A percentile compares a stretch with the other conserved stretches of the same genome.
phyloP scores from a whole-genome alignment of 2,888 invertebrate genomes.

The Auanema sp. region DNA sequence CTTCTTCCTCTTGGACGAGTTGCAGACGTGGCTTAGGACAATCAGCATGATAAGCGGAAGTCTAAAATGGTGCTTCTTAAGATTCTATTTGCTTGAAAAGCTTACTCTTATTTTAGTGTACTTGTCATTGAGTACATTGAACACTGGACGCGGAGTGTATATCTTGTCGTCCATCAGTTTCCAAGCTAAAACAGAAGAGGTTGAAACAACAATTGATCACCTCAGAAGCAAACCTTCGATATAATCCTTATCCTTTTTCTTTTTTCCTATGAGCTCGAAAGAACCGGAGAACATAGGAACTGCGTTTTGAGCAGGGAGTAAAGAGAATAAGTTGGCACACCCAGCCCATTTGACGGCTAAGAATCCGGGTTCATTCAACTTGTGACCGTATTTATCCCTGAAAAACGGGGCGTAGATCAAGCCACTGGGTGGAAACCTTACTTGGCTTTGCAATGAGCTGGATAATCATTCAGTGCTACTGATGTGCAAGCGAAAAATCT shows the following conservation, averaged over 20 bases:
- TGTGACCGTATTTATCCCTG: constrained; percentile 13
- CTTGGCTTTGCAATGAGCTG: neutral
- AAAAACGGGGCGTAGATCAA: too few relatives aligned
- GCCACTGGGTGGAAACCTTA: neutral
- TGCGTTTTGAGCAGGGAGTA: neutral
- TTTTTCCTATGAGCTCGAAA: constrained; percentile 3
- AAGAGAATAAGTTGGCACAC: constrained; percentile 8
- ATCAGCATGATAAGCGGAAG: constrained; percentile 8
- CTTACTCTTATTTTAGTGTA: constrained; percentile 10
- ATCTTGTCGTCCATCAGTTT: neutral
- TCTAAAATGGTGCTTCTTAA: too few relatives aligned
- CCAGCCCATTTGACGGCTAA: constrained; percentile 18
- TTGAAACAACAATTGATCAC: too few relatives aligned
- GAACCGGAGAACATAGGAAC: constrained; percentile 12
- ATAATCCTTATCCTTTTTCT: constrained; percentile 2
- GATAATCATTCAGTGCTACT: neutral
- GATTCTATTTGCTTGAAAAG: too few relatives aligned
- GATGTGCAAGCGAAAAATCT: constrained; percentile 6
- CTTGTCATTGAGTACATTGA: neutral
- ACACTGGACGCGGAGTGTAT: neutral
- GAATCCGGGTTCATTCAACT: constrained; percentile 9
- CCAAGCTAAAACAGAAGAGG: too few relatives aligned
- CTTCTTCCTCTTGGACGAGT: neutral
- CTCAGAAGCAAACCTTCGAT: constrained; percentile 2
- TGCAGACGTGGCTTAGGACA: neutral